phyloP scores from a whole-genome alignment of 2,113 vertebrate species.

The cattle (Bos taurus) region ARS-UCD2.0 NC_037330.1:16620001-16620500 shows the following conservation, averaged over 20 bases:
- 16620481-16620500: slow-evolving; percentile 88
- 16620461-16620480: slow-evolving; percentile 89
- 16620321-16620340: not conserved
- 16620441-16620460: slow-evolving; percentile 85
- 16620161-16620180: slow-evolving; percentile 97
- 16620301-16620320: not conserved
- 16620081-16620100: slow-evolving; percentile 89
- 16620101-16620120: slow-evolving; percentile 90
- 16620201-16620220: not conserved
- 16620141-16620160: slow-evolving; percentile 89
- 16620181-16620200: slow-evolving; percentile 66
- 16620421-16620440: slow-evolving; percentile 89
- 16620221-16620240: not conserved
- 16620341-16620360: not conserved
- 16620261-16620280: not conserved
- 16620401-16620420: slow-evolving; percentile 83
- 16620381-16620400: accelerated
- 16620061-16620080: not conserved
- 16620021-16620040: not conserved
- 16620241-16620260: not conserved
- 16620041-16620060: not conserved
- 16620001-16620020: not conserved
- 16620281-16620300: not conserved
- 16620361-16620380: not conserved
- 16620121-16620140: slow-evolving; percentile 82